Evolutionary conservation across 2,888 invertebrate genomes (phyloP), one percentile per base, ranked within the genome.

Genomic region (Lasius fuliginosus): DNA sequence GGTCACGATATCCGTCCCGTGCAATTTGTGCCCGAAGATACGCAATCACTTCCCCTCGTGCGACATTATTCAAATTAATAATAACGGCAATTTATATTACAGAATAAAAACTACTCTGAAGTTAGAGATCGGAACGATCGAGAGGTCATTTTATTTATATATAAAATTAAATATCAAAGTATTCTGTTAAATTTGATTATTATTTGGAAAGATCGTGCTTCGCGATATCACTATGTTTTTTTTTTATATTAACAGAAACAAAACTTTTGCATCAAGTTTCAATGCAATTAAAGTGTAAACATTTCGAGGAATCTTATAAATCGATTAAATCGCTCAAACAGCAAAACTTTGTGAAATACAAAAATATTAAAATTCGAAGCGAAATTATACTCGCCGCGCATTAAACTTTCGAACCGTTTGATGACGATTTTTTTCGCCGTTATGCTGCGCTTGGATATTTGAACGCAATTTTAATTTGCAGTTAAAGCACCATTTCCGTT

Each of bases 1-100:
- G 90, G 91, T 91, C 90, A 91, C 91, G 87, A 88, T 82, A 89
- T 58, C 77, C 56, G n/a, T 6, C 75, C 60, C 60, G 65, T 74
- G 83, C 88, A 91, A 91, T 90, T 91, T 90, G 87, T 82, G 84
- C 83, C 81, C 77, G 64, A 82, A 82, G 60, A 12, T 23, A 33
- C 46, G 69, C 75, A 76, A 84, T 85, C 85, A 83, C 82, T 73
- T 67, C 79, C 58, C 82, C 53, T 53, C 83, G 23, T 65, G 81
- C 79, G 81, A 69, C 36, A 58, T 75, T 60, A 33, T 46, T 5
- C 75, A 27, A 74, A 46, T 53, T 68, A 9, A 58, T 77, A 69
- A 69, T 77, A 77, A 60, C 27, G 42, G 42, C 64, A 27, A 56
- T 77, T 77, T 46, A 56, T 77, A 77, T 68, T 30, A 15, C 11